Percentiles rank a stretch among this genome's conserved stretches.
Evolutionary conservation across 2,888 invertebrate genomes (phyloP).

Genomic region (Latheticus oryzae): DNA sequence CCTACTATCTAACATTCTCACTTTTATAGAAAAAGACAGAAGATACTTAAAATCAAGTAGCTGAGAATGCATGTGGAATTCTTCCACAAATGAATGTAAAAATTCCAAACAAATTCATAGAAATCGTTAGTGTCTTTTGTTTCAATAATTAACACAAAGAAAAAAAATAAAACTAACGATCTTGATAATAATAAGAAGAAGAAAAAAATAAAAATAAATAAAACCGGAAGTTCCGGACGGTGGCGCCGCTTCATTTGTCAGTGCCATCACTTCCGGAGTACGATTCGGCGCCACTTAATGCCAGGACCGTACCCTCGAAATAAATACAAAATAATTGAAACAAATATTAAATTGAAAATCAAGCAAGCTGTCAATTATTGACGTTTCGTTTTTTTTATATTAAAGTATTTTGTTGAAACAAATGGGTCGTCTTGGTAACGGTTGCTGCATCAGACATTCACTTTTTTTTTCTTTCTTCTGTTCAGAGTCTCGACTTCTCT

Average conservation of each 20-base stretch:
- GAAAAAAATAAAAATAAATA: slow-evolving; percentile 31
- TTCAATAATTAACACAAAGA: not conserved
- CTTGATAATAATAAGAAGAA: too few relatives aligned
- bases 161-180: slow-evolving; percentile 4
- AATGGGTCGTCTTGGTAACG: slow-evolving; percentile 24
- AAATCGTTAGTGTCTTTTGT: too few relatives aligned
- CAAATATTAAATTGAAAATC: not conserved
- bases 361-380: slow-evolving; percentile 43
- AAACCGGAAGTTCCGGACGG: slow-evolving; percentile 33
- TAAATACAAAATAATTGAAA: slow-evolving; percentile 45
- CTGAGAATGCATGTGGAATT: too few relatives aligned
- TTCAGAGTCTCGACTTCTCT: slow-evolving; percentile 30
- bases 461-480: slow-evolving; percentile 13
- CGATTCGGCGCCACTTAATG: slow-evolving; percentile 48
- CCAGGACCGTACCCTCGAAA: slow-evolving; percentile 37
- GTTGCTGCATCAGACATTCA: slow-evolving; percentile 35
- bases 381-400: too few relatives aligned
- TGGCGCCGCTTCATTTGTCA: slow-evolving; percentile 66
- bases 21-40: too few relatives aligned
- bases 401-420: too few relatives aligned
- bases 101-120: too few relatives aligned
- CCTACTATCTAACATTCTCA: too few relatives aligned
- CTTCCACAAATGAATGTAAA: too few relatives aligned
- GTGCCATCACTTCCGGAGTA: slow-evolving; percentile 63
- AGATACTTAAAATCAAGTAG: too few relatives aligned